Conservation (phyloP, 2,888 invertebrate species). For the Xiphydria camelus region DNA sequence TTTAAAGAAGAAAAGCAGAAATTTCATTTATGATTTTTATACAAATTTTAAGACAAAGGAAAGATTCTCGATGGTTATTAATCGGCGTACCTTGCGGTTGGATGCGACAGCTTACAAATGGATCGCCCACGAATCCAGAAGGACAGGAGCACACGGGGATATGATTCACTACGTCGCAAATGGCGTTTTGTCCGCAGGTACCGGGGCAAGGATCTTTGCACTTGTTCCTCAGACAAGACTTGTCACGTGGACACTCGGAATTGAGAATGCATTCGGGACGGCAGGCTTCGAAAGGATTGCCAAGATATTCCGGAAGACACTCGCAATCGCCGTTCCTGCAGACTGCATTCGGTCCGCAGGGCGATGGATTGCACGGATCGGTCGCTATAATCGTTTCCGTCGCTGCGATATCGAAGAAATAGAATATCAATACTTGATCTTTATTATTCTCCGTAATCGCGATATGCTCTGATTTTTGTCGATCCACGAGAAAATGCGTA, state of each 20-base stretch:
- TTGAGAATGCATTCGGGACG: slow-evolving; percentile 81
- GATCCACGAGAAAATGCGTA: no score
- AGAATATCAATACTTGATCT: no score
- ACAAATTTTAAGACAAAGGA: no score
- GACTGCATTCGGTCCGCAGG: slow-evolving; percentile 78
- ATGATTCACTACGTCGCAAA: slow-evolving; percentile 79
- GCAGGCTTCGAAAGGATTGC: slow-evolving; percentile 75
- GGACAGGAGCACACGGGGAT: slow-evolving; percentile 65
- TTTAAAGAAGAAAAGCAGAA: slow-evolving; percentile 33
- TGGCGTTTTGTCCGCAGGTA: slow-evolving; percentile 76
- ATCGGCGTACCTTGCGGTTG: slow-evolving; percentile 36
- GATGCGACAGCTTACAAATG: slow-evolving; percentile 54
- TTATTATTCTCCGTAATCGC: no score
- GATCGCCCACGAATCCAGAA: slow-evolving; percentile 56
- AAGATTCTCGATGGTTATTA: no score
- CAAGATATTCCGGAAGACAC: slow-evolving; percentile 69
- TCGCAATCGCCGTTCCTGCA: slow-evolving; percentile 75
- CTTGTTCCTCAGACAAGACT: slow-evolving; percentile 77
- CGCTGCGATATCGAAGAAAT: slow-evolving; percentile 9
- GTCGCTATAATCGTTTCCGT: slow-evolving; percentile 41
- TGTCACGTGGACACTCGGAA: slow-evolving; percentile 75
- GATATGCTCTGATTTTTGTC: no score
- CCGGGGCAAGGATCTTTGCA: slow-evolving; percentile 86
- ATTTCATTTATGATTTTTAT: no score
- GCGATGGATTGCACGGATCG: slow-evolving; percentile 68